Evolutionary conservation across 2,113 vertebrate genomes (phyloP).

Genomic region (Nesogale talazaci): DNA sequence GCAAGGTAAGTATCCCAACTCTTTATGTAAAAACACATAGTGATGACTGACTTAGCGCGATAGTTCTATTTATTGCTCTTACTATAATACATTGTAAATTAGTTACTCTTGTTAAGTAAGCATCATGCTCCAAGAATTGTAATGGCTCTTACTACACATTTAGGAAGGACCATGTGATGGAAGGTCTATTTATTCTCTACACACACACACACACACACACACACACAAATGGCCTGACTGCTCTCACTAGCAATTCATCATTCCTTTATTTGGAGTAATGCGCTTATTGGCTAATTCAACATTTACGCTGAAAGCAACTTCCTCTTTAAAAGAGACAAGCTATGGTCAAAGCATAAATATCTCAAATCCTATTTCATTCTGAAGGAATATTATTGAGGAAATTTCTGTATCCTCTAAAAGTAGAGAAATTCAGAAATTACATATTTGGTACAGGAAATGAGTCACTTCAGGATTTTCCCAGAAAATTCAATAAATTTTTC

Average conservation of each 20-base stretch:
- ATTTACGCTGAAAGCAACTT: not conserved
- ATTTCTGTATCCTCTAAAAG: not conserved
- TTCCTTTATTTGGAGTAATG: not conserved
- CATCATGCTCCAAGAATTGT: not conserved
- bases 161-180: not conserved
- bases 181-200: not conserved
- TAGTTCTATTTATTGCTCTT: not conserved
- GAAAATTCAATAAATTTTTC: not conserved
- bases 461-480: not conserved
- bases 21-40: not conserved
- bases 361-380: not conserved
- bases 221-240: not conserved
- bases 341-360: not conserved
- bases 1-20: not conserved
- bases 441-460: not conserved
- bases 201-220: not conserved
- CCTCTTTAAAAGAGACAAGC: not conserved
- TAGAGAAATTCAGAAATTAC: not conserved
- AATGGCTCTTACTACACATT: not conserved
- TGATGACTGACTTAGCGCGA: not conserved
- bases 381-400: not conserved
- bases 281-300: not conserved
- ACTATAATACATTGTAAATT: not conserved
- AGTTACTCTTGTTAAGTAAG: not conserved
- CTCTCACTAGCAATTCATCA: not conserved